A percentile compares a stretch with the other conserved stretches of the same genome.
These are phyloP conservation scores for Sebastiscus albofasciatus DNA, from an alignment of 2,797 vertebrate species.

Conservation along the genomic window DNA sequence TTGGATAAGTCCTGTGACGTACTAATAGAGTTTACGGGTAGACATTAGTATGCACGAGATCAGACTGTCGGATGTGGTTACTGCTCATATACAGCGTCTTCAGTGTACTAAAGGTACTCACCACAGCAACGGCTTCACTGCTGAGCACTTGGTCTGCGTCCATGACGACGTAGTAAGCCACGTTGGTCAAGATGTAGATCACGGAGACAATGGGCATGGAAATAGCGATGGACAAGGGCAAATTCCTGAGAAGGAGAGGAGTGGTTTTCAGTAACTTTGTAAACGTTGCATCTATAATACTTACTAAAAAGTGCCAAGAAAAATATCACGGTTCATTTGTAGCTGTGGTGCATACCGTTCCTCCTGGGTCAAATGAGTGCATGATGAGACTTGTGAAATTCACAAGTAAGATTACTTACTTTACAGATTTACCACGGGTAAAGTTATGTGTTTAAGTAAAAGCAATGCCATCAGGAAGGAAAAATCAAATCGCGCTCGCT, in stretches of 20 bases:
- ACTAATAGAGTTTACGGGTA: conserved; percentile 1
- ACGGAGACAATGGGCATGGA: conserved; percentile 89
- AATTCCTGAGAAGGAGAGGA: conserved; percentile 70
- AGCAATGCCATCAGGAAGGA: not conserved
- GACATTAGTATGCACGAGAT: conserved; percentile 2
- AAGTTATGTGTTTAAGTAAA: not conserved
- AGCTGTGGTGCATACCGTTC: not conserved
- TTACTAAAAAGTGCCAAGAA: not conserved
- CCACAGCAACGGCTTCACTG: conserved; percentile 88
- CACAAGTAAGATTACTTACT: not conserved
- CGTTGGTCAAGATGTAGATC: conserved; percentile 89
- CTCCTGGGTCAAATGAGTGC: not conserved
- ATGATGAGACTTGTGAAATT: not conserved
- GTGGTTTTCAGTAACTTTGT: not conserved
- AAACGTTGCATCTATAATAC: not conserved
- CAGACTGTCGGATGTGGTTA: not conserved
- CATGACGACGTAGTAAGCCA: conserved; percentile 87
- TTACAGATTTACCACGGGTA: not conserved
- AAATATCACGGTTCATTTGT: not conserved
- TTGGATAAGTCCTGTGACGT: conserved; percentile 18
- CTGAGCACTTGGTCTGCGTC: conserved; percentile 78
- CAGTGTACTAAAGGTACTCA: conserved; percentile 66
- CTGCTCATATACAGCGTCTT: not conserved
- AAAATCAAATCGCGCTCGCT: not conserved
- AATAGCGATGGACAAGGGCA: conserved; percentile 86